A percentile compares a stretch with the other conserved stretches of the same genome.
phyloP scores from a whole-genome alignment of 2,113 vertebrate genomes.

The Neogale vison region DNA sequence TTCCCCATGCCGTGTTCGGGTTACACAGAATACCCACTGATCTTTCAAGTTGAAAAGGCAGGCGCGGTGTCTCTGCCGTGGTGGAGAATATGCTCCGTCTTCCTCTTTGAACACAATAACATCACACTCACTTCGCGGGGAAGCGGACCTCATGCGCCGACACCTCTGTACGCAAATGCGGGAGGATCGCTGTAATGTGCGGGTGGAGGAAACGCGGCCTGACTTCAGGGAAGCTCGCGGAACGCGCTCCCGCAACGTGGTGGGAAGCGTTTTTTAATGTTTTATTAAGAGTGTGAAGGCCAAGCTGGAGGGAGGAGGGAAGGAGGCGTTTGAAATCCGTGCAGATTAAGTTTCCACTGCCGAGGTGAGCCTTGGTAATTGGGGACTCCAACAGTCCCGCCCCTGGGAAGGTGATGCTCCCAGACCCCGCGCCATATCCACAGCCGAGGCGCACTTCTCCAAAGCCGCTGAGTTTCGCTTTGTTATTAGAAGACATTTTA shows the following conservation, averaged over 20 bases:
- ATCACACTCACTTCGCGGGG: not conserved
- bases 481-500: conserved; percentile 18
- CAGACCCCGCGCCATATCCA: not conserved
- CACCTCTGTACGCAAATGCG: not conserved
- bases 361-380: not conserved
- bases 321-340: conserved; percentile 43
- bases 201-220: not conserved
- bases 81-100: not conserved
- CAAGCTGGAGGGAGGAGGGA: conserved; percentile 63
- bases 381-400: not conserved
- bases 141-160: not conserved
- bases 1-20: not conserved
- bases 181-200: not conserved
- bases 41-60: conserved; percentile 50
- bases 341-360: not conserved
- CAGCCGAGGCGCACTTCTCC: not conserved
- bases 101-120: not conserved
- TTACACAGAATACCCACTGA: not conserved
- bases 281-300: conserved; percentile 58
- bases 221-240: not conserved
- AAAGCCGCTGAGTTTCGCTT: not conserved
- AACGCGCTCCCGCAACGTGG: fast-evolving
- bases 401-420: not conserved
- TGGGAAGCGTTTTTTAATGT: conserved; percentile 6
- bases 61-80: fast-evolving